A percentile compares a stretch with the other conserved stretches of the same genome.
Conservation (phyloP, 2,888 invertebrate species). For the Cantharis rufa region DNA sequence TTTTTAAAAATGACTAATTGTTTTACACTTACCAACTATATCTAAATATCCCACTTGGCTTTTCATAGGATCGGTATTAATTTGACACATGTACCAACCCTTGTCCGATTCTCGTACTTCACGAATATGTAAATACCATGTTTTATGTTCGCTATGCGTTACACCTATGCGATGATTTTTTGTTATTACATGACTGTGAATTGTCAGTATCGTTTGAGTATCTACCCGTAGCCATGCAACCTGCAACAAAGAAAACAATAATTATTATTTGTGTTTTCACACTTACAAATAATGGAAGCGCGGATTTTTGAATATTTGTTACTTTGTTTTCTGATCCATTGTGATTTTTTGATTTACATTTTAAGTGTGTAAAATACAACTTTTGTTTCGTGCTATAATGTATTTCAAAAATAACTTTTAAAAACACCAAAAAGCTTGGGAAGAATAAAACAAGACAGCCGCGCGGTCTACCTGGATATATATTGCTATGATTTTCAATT, state of each 20-base stretch:
- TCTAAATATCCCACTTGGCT: conserved; percentile 69
- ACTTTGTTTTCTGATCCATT: background rate
- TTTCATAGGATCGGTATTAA: conserved; percentile 76
- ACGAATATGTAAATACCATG: conserved; percentile 85
- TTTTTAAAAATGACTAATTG: background rate
- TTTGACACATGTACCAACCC: conserved; percentile 94
- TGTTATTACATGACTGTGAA: conserved; percentile 88
- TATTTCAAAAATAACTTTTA: too few relatives aligned
- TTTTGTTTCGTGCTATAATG: too few relatives aligned
- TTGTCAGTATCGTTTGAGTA: conserved; percentile 88
- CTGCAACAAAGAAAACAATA: conserved; percentile 56
- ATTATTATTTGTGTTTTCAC: background rate
- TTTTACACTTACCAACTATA: conserved; percentile 65
- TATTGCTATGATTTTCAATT: too few relatives aligned
- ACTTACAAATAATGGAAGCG: background rate
- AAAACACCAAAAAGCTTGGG: too few relatives aligned
- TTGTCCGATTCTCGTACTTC: conserved; percentile 83
- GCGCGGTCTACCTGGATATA: too few relatives aligned
- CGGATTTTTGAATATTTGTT: background rate
- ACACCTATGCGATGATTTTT: conserved; percentile 85
- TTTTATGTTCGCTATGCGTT: conserved; percentile 81
- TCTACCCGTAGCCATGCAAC: conserved; percentile 89
- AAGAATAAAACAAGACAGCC: too few relatives aligned
- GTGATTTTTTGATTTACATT: background rate
- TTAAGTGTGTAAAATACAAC: too few relatives aligned